Percentiles rank a stretch among this genome's conserved stretches.
Conservation (phyloP, 2,888 invertebrate genomes). For the Morpho helenor region DNA sequence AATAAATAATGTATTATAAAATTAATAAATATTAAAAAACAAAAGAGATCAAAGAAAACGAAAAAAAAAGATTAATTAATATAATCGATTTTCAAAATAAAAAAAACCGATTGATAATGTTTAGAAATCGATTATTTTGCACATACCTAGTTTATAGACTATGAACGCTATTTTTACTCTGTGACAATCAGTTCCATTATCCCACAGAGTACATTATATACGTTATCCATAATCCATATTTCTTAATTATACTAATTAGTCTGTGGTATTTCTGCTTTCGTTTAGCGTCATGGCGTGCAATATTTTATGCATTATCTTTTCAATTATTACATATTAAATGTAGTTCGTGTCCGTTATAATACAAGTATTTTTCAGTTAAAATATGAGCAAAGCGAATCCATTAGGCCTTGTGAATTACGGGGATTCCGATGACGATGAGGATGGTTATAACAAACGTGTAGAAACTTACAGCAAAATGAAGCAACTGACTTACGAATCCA, state of each 20-base stretch:
- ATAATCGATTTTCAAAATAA: no score
- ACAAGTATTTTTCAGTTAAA: slow-evolving; percentile 7
- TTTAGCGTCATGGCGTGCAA: slow-evolving; percentile 3
- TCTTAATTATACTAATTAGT: no score
- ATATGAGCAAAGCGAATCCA: slow-evolving; percentile 66
- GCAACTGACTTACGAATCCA: slow-evolving; percentile 21
- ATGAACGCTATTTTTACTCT: no score
- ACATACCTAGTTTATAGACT: no score
- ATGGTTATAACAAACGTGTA: slow-evolving; percentile 25
- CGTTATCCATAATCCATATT: no score
- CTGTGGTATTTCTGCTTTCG: background rate
- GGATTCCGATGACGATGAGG: slow-evolving; percentile 66
- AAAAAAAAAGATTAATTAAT: no score
- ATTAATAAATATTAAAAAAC: no score
- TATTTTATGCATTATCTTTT: slow-evolving; percentile 4
- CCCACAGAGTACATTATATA: no score
- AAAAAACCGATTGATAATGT: no score
- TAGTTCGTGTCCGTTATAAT: background rate
- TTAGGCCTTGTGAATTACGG: slow-evolving; percentile 62
- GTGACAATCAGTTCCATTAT: background rate
- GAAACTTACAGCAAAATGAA: slow-evolving; percentile 15
- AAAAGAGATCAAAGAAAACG: no score
- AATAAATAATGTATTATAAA: no score
- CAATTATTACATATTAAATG: slow-evolving; percentile 2
- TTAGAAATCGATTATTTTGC: no score